Evolutionary conservation across 2,113 vertebrate genomes (phyloP).

Genomic region (Ameiurus melas): DNA sequence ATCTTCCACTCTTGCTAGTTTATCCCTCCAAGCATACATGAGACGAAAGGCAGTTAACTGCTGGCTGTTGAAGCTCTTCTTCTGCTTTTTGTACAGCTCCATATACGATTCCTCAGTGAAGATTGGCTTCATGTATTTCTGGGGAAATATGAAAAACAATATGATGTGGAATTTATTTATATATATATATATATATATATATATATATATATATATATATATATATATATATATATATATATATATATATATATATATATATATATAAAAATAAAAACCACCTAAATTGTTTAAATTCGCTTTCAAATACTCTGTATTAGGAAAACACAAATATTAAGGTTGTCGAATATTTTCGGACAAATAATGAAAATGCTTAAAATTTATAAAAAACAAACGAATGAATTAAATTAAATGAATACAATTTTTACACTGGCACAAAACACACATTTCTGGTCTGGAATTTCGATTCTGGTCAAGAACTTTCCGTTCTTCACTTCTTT

Average conservation of each 20-base stretch:
- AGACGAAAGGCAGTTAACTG: slow-evolving; percentile 89
- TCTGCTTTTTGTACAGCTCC: slow-evolving; percentile 90
- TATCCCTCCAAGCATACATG: slow-evolving; percentile 92
- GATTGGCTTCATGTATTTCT: slow-evolving; percentile 94
- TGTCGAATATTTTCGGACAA: neutral
- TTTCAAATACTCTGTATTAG: neutral
- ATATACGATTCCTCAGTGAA: slow-evolving; percentile 93
- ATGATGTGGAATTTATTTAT: too few species aligned
- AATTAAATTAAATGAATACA: neutral
- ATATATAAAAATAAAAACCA: neutral
- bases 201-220: too few species aligned
- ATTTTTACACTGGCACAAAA: neutral
- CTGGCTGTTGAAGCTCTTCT: slow-evolving; percentile 88
- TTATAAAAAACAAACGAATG: neutral
- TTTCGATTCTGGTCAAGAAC: neutral
- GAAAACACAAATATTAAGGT: neutral
- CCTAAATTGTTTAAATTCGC: neutral
- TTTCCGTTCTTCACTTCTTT: neutral
- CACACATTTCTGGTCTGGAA: neutral
- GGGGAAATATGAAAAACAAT: neutral
- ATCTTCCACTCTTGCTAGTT: slow-evolving; percentile 86
- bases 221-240: too few species aligned
- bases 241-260: too few species aligned
- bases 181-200: too few species aligned
- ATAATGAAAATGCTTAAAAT: neutral